Conservation (phyloP, 2,113 vertebrate species). For the Percina caprodes region DNA sequence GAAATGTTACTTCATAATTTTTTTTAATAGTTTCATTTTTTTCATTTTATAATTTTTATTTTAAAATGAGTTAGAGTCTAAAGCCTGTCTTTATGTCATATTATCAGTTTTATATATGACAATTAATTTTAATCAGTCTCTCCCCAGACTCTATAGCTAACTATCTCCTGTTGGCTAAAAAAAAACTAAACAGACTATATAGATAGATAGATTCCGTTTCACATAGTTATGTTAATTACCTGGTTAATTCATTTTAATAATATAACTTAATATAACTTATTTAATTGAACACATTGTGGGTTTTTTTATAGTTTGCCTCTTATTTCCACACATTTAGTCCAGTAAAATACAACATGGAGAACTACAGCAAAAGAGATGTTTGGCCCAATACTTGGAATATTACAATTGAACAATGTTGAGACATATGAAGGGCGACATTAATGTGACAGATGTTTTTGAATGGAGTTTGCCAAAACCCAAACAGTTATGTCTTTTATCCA, state of each 20-base stretch:
- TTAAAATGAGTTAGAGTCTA: neutral
- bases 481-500: neutral
- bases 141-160: neutral
- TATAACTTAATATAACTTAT: too few species aligned
- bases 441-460: conserved; percentile 2
- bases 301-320: neutral
- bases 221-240: neutral
- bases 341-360: neutral
- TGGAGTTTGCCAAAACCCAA: conserved; percentile 19
- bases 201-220: neutral
- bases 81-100: neutral
- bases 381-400: neutral
- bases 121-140: neutral
- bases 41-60: neutral
- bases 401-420: neutral
- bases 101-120: neutral
- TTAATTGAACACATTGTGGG: neutral
- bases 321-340: neutral
- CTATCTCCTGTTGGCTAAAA: neutral
- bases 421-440: neutral
- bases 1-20: neutral
- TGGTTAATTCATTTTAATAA: neutral
- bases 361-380: neutral
- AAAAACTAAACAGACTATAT: neutral
- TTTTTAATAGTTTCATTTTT: neutral